A percentile compares a stretch with the other conserved stretches of the same genome.
phyloP scores from a whole-genome alignment of 64 coral and sea anemone genomes.

The Stichodactyla helianthus region DNA sequence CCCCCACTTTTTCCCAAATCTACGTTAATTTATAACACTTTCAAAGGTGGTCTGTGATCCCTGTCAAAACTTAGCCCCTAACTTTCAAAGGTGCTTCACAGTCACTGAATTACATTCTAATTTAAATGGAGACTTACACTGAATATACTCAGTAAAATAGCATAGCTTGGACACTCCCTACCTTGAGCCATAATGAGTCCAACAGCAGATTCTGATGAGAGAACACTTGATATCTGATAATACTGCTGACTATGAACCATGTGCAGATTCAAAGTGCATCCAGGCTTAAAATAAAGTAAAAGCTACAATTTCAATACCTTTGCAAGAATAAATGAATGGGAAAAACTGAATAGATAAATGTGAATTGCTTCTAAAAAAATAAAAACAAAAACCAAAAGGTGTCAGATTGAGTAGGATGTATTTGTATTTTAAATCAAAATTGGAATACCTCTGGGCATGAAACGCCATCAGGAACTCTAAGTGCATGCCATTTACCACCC shows the following conservation, averaged over 20 bases:
- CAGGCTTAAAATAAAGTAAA: constrained; percentile 6
- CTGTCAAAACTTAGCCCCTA: too few relatives aligned
- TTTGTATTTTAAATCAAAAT: too few relatives aligned
- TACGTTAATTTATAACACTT: too few relatives aligned
- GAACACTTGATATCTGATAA: constrained; percentile 37
- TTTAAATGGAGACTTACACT: background rate
- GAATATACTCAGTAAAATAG: background rate
- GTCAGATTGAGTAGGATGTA: too few relatives aligned
- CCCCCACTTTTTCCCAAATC: too few relatives aligned
- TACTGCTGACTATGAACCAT: constrained; percentile 21
- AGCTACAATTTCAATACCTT: background rate
- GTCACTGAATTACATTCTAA: too few relatives aligned
- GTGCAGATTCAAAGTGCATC: constrained; percentile 40
- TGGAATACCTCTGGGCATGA: background rate
- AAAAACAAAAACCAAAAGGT: too few relatives aligned
- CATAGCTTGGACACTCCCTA: background rate
- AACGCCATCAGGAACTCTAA: background rate
- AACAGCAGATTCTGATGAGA: constrained; percentile 45
- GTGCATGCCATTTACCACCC: constrained; percentile 32
- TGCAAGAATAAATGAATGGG: too few relatives aligned
- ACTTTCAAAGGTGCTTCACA: too few relatives aligned
- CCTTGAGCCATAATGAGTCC: constrained; percentile 60
- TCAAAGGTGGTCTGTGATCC: too few relatives aligned
- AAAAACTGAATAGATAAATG: too few relatives aligned
- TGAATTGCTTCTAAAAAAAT: too few relatives aligned